Conservation (phyloP, 2,797 vertebrate species). For the Chrysocyon brachyurus region DNA sequence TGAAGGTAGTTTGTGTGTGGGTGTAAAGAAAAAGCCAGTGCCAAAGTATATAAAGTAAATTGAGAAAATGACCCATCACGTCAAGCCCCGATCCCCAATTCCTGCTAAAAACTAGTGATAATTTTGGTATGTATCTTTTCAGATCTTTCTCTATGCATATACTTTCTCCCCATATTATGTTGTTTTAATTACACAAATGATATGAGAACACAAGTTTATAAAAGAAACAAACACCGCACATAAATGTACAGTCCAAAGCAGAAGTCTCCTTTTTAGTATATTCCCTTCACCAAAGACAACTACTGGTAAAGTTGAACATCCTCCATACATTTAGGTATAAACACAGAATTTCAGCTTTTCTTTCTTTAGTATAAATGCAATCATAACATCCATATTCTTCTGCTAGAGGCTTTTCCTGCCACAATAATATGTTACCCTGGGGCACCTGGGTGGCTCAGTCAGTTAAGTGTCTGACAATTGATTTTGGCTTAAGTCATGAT, state of each 20-base stretch:
- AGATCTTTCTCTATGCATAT: background rate
- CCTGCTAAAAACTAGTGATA: background rate
- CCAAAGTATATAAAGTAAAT: background rate
- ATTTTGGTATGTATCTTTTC: background rate
- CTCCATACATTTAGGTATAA: background rate
- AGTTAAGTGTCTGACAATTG: background rate
- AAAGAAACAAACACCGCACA: background rate
- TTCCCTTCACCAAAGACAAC: background rate
- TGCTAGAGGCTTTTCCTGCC: background rate
- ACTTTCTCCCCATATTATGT: background rate
- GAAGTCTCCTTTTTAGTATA: background rate
- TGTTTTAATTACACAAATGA: constrained; percentile 53
- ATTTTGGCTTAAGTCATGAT: background rate
- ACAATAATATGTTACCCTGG: background rate
- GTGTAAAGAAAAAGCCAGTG: background rate
- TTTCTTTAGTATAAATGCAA: background rate
- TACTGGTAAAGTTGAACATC: background rate
- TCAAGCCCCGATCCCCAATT: background rate
- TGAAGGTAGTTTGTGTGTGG: background rate
- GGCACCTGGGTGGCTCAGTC: background rate
- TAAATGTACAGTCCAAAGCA: background rate
- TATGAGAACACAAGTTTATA: constrained; percentile 13
- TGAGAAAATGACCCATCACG: background rate
- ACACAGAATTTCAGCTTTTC: background rate
- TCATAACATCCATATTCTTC: background rate